Percentiles rank a stretch among this genome's conserved stretches.
Conservation (phyloP, 1,140 invertebrate species). For the Neodiprion pinetum region DNA sequence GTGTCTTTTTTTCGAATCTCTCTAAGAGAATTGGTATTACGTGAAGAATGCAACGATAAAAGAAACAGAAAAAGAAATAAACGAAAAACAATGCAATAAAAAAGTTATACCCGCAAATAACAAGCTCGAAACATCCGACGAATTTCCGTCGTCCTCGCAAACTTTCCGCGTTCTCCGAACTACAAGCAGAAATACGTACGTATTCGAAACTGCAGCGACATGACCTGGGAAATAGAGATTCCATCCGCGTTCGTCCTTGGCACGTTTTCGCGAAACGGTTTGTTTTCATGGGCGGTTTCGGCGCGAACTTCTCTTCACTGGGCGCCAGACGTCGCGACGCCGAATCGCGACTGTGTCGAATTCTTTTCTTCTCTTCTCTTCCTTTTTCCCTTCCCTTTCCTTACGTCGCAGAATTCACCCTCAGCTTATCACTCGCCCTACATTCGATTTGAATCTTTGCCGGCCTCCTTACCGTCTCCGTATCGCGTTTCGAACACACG, state of each 20-base stretch:
- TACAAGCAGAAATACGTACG: too few relatives aligned
- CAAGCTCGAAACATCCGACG: too few relatives aligned
- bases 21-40: too few relatives aligned
- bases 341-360: neutral
- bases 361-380: neutral
- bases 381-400: neutral
- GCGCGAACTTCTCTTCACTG: neutral
- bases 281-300: neutral
- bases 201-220: too few relatives aligned
- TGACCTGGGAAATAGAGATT: neutral
- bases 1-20: too few relatives aligned
- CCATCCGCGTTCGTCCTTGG: neutral
- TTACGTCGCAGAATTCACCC: neutral
- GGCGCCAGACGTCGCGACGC: constrained; percentile 2
- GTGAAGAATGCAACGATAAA: too few relatives aligned
- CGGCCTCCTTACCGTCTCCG: neutral
- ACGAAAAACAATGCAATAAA: too few relatives aligned
- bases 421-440: neutral
- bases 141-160: too few relatives aligned
- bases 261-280: constrained; percentile 1
- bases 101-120: too few relatives aligned
- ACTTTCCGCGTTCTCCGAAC: too few relatives aligned
- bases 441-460: too few relatives aligned
- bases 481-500: neutral
- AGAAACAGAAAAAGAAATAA: too few relatives aligned